phyloP scores from a whole-genome alignment of 2,888 invertebrate species.

The Thalpophila matura region DNA sequence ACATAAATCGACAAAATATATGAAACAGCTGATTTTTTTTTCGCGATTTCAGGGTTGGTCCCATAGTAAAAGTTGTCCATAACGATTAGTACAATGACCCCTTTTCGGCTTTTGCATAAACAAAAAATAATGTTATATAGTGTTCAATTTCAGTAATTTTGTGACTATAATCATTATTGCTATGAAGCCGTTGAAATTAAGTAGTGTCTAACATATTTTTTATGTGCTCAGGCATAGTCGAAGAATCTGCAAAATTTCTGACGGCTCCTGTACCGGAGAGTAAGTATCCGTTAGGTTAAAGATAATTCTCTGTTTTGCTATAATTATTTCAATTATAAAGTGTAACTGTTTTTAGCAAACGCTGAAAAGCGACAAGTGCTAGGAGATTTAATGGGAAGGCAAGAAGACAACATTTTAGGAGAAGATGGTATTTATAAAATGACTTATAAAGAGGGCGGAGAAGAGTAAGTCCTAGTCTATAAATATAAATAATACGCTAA shows the following conservation, averaged over 20 bases:
- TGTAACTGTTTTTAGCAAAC: conserved; percentile 57
- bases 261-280: conserved; percentile 76
- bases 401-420: conserved; percentile 68
- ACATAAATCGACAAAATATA: too few species aligned
- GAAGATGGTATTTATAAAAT: conserved; percentile 75
- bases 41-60: too few species aligned
- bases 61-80: too few species aligned
- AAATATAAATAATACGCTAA: not conserved
- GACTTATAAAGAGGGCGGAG: conserved; percentile 74
- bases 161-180: too few species aligned
- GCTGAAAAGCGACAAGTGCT: conserved; percentile 75
- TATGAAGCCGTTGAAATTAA: too few species aligned
- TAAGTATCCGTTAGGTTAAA: conserved; percentile 60
- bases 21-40: too few species aligned
- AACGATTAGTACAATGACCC: too few species aligned
- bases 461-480: conserved; percentile 73
- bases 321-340: not conserved
- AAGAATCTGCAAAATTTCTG: conserved; percentile 77
- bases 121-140: too few species aligned
- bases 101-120: too few species aligned
- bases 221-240: conserved; percentile 72
- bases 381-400: conserved; percentile 76
- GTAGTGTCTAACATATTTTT: not conserved
- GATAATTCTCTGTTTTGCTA: not conserved
- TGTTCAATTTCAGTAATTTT: too few species aligned